phyloP scores from a whole-genome alignment of 2,888 invertebrate species.

The Rotaria socialis region DNA sequence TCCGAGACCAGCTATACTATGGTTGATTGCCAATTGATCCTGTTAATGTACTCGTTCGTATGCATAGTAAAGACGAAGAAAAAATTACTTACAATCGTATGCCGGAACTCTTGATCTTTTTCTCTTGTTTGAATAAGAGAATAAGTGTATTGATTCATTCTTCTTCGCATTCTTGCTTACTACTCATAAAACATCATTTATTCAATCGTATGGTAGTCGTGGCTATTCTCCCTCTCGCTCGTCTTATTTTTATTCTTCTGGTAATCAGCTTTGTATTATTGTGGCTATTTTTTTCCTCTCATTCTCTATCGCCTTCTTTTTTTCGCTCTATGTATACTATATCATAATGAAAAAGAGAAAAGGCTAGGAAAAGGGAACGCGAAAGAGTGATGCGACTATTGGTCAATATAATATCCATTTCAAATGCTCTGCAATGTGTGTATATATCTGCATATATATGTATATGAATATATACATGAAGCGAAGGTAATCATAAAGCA shows the following conservation, averaged over 20 bases:
- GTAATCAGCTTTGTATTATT: not conserved
- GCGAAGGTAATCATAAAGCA: not conserved
- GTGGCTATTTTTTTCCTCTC: not conserved
- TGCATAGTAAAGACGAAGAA: not conserved
- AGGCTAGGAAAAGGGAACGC: not conserved
- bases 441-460: not conserved
- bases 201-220: not conserved
- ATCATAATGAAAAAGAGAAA: not conserved
- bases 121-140: not conserved
- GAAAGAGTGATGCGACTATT: not conserved
- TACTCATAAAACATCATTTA: not conserved
- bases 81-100: not conserved
- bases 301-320: not conserved
- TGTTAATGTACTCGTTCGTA: not conserved
- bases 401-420: slow-evolving; percentile 23
- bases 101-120: slow-evolving; percentile 4
- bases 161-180: not conserved
- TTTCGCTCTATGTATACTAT: not conserved
- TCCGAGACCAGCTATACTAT: not conserved
- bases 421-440: not conserved
- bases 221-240: not conserved
- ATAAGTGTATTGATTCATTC: not conserved
- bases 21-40: slow-evolving; percentile 1
- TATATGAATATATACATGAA: not conserved
- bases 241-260: not conserved